phyloP scores from a whole-genome alignment of 2,797 vertebrate genomes.

The Acridotheres tristis region DNA sequence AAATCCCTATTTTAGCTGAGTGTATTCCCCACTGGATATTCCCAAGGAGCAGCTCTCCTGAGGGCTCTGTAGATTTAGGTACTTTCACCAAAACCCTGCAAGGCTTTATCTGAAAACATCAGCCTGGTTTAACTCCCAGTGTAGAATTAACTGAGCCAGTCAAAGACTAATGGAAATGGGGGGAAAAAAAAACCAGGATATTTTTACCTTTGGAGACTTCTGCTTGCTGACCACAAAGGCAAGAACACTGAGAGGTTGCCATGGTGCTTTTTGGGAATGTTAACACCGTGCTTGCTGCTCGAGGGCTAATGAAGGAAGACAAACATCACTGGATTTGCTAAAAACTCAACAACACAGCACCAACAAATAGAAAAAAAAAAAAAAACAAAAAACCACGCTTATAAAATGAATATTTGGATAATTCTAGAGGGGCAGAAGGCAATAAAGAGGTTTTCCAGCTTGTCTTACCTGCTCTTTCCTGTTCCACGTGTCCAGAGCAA shows the following conservation, averaged over 20 bases:
- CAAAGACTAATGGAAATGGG: neutral
- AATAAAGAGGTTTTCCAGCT: neutral
- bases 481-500: slow-evolving; percentile 48
- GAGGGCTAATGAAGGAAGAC: slow-evolving; percentile 9
- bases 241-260: neutral
- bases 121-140: neutral
- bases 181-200: neutral
- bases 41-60: neutral
- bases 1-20: neutral
- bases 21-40: neutral
- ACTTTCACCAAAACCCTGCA: neutral
- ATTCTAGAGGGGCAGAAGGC: neutral
- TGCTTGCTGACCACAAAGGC: neutral
- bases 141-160: neutral
- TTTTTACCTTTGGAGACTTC: slow-evolving; percentile 48
- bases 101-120: neutral
- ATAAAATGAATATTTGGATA: neutral
- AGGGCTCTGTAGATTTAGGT: neutral
- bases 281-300: neutral
- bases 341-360: neutral
- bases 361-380: neutral
- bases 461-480: slow-evolving; percentile 75
- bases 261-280: slow-evolving; percentile 43
- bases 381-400: neutral
- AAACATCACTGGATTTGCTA: neutral